Evolutionary conservation across 2,797 vertebrate genomes (phyloP).

Genomic region (Nannoperca australis): DNA sequence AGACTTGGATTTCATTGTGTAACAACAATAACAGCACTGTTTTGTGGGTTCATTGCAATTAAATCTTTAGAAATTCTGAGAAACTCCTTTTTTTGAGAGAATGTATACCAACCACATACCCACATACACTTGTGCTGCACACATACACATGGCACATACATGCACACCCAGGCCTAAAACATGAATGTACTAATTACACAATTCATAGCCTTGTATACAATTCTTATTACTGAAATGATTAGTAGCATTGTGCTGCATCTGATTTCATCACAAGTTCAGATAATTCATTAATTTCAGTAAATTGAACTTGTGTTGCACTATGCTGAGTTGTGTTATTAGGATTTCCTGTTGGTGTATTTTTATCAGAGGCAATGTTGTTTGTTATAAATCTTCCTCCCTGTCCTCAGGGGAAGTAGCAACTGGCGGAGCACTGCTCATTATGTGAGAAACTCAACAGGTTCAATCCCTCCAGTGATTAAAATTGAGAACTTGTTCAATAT

Average conservation of each 20-base stretch:
- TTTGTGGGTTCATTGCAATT: conserved; percentile 38
- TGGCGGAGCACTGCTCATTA: conserved; percentile 65
- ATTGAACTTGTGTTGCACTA: conserved; percentile 63
- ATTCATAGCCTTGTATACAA: conserved; percentile 29
- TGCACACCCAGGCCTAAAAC: conserved; percentile 35
- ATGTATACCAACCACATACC: conserved; percentile 58
- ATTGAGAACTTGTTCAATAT: conserved; percentile 44
- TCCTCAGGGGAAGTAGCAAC: conserved; percentile 61
- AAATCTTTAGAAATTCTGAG: conserved; percentile 37
- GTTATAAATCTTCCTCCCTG: conserved; percentile 63
- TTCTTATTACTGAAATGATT: conserved; percentile 49
- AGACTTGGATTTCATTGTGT: conserved; percentile 12
- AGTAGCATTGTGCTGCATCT: conserved; percentile 63
- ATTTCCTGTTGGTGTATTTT: conserved; percentile 40
- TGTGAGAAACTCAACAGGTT: conserved; percentile 64
- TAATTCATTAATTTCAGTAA: conserved; percentile 72
- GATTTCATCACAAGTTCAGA: conserved; percentile 77
- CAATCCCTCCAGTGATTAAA: conserved; percentile 39
- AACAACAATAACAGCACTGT: conserved; percentile 30
- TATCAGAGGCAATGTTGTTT: conserved; percentile 56
- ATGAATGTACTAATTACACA: conserved; percentile 36
- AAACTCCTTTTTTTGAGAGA: conserved; percentile 43
- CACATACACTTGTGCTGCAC: conserved; percentile 48
- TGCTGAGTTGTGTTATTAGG: conserved; percentile 48
- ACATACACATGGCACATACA: conserved; percentile 24